Evolutionary conservation across 1,140 invertebrate species (phyloP), one percentile per base, ranked within the genome.

Genomic region (Copidosoma floridanum): DNA sequence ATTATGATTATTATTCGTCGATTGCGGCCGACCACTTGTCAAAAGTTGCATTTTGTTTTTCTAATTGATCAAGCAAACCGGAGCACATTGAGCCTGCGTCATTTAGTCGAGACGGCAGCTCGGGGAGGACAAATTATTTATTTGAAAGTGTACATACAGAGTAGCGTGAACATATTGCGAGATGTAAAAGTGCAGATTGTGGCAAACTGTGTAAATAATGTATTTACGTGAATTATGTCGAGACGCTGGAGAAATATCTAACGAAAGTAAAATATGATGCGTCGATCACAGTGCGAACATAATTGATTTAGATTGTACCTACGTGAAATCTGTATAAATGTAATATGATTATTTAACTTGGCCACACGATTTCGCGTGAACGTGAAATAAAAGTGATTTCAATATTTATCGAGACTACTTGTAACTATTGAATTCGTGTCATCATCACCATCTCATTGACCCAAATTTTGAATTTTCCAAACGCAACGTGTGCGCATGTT

Each of bases 331-430:
- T 79, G 76, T 80, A 79, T 78, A 78, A 78, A 78, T 78, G 76
- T 78, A 79, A 76, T 65, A 78, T 76, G 74, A 77, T 78, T 77
- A 78, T 79, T 79, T 76, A 80, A 77, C 77, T n/a, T n/a, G n/a
- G n/a, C n/a, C n/a, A n/a, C 75, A 71, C 74, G 68, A 65, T 76
- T 72, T 68, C 74, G 74, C 68, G 76, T 71, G 71, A 75, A 77
- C 76, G 73, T 66, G 66, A 73, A 80, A 79, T 78, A 80, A 80
- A 80, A 74, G 61, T 73, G 72, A 76, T 80, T 80, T 80, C 74
- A 79, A 74, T 80, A 80, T 75, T 78, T 75, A 66, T 66, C 20
- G 20, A 14, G 20, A 44, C 20, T 57, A 41, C 61, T 53, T 11
- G 40, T 53, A 58, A 37, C 54, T 55, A 32, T n/a, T n/a, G n/a